phyloP scores from a whole-genome alignment of 2,797 vertebrate genomes.

The Hozukius guyotensis region DNA sequence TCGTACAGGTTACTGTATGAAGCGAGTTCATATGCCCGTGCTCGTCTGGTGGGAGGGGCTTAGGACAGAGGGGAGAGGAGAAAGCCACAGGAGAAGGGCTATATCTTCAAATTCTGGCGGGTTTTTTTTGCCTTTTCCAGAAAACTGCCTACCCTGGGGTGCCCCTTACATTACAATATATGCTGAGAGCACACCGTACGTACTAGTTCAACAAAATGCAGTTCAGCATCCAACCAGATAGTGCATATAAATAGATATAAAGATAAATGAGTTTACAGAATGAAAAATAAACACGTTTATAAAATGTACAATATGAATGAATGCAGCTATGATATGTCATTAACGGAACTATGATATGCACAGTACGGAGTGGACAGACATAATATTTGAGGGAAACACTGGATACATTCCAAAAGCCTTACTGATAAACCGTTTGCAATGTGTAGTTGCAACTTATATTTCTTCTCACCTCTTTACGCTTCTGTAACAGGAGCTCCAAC shows the following conservation, averaged over 20 bases:
- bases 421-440: not conserved
- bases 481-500: slow-evolving; percentile 93
- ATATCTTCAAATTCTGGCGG: not conserved
- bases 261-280: not conserved
- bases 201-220: not conserved
- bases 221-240: not conserved
- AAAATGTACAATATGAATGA: not conserved
- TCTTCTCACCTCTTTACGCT: slow-evolving; percentile 94
- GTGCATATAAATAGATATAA: not conserved
- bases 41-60: too few species aligned
- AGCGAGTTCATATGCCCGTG: too few species aligned
- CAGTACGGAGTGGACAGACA: not conserved
- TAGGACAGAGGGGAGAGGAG: too few species aligned
- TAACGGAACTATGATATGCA: not conserved
- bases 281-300: not conserved
- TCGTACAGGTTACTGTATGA: too few species aligned
- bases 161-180: not conserved
- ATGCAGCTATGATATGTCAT: not conserved
- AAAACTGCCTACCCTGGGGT: not conserved
- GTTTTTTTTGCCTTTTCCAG: not conserved
- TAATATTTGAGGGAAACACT: not conserved
- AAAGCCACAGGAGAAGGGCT: too few species aligned
- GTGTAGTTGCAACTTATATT: not conserved
- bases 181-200: not conserved
- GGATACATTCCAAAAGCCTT: not conserved